Evolutionary conservation across 2,113 vertebrate genomes (phyloP), one percentile per base, ranked within the genome.

Genomic region (Patagioenas fasciata): DNA sequence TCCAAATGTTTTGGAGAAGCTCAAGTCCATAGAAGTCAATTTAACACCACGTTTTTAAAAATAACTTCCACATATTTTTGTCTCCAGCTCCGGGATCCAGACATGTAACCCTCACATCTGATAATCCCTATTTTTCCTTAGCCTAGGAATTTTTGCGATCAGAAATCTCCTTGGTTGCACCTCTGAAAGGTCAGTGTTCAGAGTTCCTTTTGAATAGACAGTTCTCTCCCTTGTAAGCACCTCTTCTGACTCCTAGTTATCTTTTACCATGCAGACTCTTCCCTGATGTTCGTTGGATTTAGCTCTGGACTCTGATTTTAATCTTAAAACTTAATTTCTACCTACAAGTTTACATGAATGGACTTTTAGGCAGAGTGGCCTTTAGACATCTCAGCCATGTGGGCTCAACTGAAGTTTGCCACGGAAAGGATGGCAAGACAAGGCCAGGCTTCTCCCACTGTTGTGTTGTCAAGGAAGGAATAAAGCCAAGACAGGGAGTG

Each of bases 271-370:
- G 40, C 56, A 11, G 8, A 18, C 3, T 69, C 24, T 61, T 91
- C 60, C 13, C 10, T 75, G 94, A 74, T 44, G 5, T 71, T 42
- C n/a, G 18, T 32, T 86, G 10, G 15, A 51, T 75, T 28, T 47
- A 57, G 47, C 29, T 80, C 85, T 64, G 48, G 50, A 77, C 53
- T 88, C n/a, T 65, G 26, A 40, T 88, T 88, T 85, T 81, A 66
- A 21, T 79, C 28, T 26, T 96, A 48, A n/a, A 61, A 51, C 18
- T 60, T 69, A 5, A 48, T 78, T 88, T 80, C 23, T 86, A 9
- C n/a, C 13, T 50, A 9, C 6, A 19, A 17, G 5, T 84, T 75
- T 58, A 57, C 16, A 36, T 0, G 1, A 51, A 64, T 2, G 1
- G n/a, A 65, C 13, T 57, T 34, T 10, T 26, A 42, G 51, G 17